Evolutionary conservation across 2,113 vertebrate species (phyloP).

Genomic region (Ailurus styani): DNA sequence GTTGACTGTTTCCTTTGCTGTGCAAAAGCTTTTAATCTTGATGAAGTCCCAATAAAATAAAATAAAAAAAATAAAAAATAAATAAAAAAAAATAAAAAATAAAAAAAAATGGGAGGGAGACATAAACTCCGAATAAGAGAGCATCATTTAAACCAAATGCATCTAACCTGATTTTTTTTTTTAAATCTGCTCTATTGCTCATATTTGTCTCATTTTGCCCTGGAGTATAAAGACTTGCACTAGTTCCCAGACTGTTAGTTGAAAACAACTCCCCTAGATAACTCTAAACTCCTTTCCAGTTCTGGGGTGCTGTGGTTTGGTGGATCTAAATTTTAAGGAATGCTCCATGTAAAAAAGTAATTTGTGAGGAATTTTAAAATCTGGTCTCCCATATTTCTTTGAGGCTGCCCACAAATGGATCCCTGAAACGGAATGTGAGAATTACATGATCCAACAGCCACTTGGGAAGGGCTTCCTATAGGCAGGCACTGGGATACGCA

Average conservation of each 20-base stretch:
- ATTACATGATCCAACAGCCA: not conserved
- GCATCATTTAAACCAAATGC: not conserved
- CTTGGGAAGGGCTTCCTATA: not conserved
- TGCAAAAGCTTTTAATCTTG: too few relatives aligned
- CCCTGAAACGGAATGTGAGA: not conserved
- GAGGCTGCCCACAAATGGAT: not conserved
- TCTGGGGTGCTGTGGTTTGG: not conserved
- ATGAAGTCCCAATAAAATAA: too few relatives aligned
- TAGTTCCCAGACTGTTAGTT: not conserved
- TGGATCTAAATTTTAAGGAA: not conserved
- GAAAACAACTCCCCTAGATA: slow-evolving; percentile 9
- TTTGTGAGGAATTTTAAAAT: not conserved
- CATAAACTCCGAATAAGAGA: not conserved
- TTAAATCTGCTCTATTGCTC: not conserved
- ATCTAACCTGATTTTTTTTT: not conserved
- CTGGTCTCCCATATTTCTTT: not conserved
- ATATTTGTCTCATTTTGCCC: not conserved
- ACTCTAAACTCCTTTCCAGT: not conserved
- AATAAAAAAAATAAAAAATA: too few relatives aligned
- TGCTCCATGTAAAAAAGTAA: not conserved
- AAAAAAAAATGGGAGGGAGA: not conserved
- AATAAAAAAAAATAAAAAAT: too few relatives aligned
- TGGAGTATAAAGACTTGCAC: not conserved
- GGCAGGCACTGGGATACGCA: not conserved
- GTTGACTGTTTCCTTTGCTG: too few relatives aligned